phyloP scores from a whole-genome alignment of 2,113 vertebrate species.

The Sinocyclocheilus maitianheensis region DNA sequence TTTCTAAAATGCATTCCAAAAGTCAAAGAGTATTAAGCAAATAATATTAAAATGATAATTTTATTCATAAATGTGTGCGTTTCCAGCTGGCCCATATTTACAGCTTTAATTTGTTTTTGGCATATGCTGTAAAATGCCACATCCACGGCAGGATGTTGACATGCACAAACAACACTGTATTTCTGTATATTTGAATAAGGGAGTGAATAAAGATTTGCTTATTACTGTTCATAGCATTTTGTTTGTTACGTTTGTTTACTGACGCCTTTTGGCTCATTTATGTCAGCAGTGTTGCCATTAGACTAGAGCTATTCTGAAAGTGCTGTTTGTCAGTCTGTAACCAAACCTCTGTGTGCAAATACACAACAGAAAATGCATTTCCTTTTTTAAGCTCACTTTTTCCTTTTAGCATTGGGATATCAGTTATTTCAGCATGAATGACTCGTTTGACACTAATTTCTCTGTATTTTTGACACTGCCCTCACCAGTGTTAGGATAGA shows the following conservation, averaged over 20 bases:
- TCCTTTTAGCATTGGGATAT: background rate
- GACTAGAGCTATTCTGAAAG: constrained; percentile 3
- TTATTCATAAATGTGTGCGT: background rate
- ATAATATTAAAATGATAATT: background rate
- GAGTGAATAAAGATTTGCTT: background rate
- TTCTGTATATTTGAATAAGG: constrained; percentile 19
- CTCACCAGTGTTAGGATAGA: background rate
- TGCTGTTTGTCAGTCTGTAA: background rate
- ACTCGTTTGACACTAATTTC: background rate
- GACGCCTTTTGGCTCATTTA: background rate
- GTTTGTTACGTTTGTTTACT: constrained; percentile 15
- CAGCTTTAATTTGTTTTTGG: background rate
- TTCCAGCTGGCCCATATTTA: background rate
- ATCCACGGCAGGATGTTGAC: background rate
- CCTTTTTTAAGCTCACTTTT: background rate
- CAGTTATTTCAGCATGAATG: background rate
- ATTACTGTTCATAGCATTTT: background rate
- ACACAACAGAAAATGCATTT: background rate
- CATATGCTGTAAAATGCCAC: background rate
- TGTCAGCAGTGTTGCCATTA: background rate
- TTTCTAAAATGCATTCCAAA: background rate
- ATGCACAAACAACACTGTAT: constrained; percentile 12
- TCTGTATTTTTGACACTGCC: background rate
- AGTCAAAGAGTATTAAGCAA: background rate
- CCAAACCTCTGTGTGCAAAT: background rate